These are phyloP conservation scores for Torymus texanus DNA, from an alignment of 2,888 invertebrate species.

Conservation along the genomic window DNA sequence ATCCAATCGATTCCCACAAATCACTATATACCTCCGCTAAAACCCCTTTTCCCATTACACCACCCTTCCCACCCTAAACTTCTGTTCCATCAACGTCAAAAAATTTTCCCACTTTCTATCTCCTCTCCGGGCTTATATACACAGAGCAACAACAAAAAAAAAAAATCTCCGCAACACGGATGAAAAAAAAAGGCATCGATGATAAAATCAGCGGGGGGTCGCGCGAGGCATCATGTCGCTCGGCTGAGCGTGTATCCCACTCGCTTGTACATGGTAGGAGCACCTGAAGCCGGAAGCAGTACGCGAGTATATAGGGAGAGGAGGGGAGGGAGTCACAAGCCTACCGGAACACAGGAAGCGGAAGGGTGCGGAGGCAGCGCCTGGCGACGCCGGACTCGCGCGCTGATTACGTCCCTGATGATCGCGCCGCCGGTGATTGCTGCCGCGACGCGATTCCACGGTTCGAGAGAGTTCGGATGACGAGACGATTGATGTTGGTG, in stretches of 20 bases:
- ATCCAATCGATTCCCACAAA: no score
- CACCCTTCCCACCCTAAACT: background rate
- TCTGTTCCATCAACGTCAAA: background rate
- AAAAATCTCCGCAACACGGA: background rate
- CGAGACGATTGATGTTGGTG: no score
- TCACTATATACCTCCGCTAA: no score
- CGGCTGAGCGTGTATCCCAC: constrained; percentile 73
- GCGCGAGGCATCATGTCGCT: constrained; percentile 64
- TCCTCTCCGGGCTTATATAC: background rate
- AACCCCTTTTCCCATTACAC: no score
- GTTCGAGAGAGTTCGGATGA: background rate
- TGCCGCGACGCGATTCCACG: constrained; percentile 12
- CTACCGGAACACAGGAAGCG: constrained; percentile 76
- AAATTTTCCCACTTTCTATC: constrained; percentile 12
- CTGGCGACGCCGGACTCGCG: constrained; percentile 65
- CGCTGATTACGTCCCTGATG: constrained; percentile 72
- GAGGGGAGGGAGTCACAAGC: constrained; percentile 64
- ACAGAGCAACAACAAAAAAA: background rate
- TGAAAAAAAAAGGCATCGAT: constrained; percentile 5
- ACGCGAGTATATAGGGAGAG: constrained; percentile 44
- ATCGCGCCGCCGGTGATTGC: constrained; percentile 46
- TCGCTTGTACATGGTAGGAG: no score
- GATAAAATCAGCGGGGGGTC: constrained; percentile 57
- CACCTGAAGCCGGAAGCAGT: constrained; percentile 62
- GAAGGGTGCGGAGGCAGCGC: constrained; percentile 73